A percentile compares a stretch with the other conserved stretches of the same genome.
These are phyloP conservation scores for Tenthredo notha DNA, from an alignment of 2,888 invertebrate genomes.

Conservation along the genomic window DNA sequence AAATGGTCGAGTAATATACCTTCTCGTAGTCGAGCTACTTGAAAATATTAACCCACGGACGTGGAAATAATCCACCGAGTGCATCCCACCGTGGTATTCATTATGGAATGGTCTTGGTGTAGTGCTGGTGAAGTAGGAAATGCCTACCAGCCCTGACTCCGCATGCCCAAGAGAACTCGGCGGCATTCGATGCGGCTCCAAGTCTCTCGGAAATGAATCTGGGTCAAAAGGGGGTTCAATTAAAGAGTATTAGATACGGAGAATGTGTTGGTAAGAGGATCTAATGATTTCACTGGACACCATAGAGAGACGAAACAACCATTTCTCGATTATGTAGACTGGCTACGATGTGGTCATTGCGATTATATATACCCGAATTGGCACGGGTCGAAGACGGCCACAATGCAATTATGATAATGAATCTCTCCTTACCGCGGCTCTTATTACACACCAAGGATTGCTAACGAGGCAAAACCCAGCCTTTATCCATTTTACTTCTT, in stretches of 20 bases:
- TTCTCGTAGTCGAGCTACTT: conserved; percentile 13
- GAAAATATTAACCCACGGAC: conserved; percentile 48
- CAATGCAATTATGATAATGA: conserved; percentile 2
- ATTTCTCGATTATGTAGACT: background rate
- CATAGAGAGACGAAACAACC: background rate
- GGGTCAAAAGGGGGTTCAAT: conserved; percentile 41
- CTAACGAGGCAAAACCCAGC: conserved; percentile 1
- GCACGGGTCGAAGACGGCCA: background rate
- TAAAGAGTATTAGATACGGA: conserved; percentile 34
- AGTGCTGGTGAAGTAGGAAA: conserved; percentile 20
- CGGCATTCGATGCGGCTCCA: conserved; percentile 10
- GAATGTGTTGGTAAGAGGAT: conserved; percentile 8
- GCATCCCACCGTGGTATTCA: conserved; percentile 35
- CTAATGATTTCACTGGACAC: background rate
- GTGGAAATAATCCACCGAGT: conserved; percentile 46
- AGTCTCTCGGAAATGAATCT: conserved; percentile 45
- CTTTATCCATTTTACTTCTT: background rate
- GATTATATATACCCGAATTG: background rate
- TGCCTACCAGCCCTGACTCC: conserved; percentile 27
- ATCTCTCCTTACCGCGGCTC: background rate
- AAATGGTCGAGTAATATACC: conserved; percentile 36
- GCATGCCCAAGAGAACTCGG: conserved; percentile 26
- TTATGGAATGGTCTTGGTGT: conserved; percentile 5
- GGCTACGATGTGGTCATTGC: background rate
- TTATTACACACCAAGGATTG: background rate